phyloP scores from a whole-genome alignment of 2,888 invertebrate genomes.

The Drosophila ustulata region DNA sequence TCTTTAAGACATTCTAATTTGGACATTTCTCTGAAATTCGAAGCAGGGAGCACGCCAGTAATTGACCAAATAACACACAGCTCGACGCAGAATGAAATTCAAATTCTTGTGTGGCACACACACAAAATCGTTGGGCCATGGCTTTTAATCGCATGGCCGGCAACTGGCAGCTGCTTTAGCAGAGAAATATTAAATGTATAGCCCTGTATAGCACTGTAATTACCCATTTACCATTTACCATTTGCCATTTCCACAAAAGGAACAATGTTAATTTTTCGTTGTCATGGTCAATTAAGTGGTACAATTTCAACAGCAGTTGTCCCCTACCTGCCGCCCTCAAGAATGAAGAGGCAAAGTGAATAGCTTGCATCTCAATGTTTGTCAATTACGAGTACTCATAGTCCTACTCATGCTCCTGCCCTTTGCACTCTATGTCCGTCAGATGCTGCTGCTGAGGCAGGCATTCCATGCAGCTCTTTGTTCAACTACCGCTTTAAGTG shows the following conservation, averaged over 20 bases:
- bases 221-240: constrained; percentile 6
- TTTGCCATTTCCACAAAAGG: constrained; percentile 12
- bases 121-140: constrained; percentile 39
- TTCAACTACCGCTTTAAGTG: constrained; percentile 70
- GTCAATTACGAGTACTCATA: constrained; percentile 65
- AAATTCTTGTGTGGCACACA: constrained; percentile 52
- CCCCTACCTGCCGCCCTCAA: background rate
- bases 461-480: constrained; percentile 57
- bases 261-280: constrained; percentile 76
- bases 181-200: constrained; percentile 62
- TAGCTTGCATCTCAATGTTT: constrained; percentile 69
- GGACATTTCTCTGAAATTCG: constrained; percentile 10
- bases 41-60: constrained; percentile 15
- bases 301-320: constrained; percentile 33
- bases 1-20: constrained; percentile 37
- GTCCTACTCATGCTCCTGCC: constrained; percentile 26
- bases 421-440: constrained; percentile 23
- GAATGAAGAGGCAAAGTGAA: constrained; percentile 49
- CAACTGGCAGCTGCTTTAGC: constrained; percentile 26
- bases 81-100: constrained; percentile 47
- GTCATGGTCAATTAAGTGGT: constrained; percentile 78
- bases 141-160: constrained; percentile 57
- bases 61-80: constrained; percentile 30
- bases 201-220: constrained; percentile 25
- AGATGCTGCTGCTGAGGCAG: constrained; percentile 20